phyloP scores from a whole-genome alignment of 2,113 vertebrate species.

The Ptilorrhoa leucosticta region DNA sequence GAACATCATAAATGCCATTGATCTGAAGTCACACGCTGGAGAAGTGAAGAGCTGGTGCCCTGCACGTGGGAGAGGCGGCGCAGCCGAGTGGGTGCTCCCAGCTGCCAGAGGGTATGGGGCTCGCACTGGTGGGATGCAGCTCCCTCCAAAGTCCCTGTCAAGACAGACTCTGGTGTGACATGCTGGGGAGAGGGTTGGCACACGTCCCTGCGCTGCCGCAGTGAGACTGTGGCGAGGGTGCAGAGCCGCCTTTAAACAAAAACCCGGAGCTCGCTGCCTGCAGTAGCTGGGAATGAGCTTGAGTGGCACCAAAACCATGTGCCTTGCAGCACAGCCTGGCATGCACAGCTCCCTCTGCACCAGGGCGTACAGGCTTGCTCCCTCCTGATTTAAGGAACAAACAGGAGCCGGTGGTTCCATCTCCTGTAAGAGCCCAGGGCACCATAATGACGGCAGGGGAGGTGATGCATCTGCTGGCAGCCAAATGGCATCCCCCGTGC shows the following conservation, averaged over 20 bases:
- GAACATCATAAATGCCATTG: slow-evolving; percentile 23
- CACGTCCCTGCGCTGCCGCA: accelerated
- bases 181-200: not conserved
- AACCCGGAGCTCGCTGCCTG: accelerated
- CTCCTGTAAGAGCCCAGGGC: not conserved
- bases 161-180: not conserved
- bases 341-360: not conserved
- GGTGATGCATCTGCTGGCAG: not conserved
- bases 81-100: not conserved
- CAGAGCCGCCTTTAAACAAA: not conserved
- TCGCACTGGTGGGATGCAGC: accelerated
- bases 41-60: not conserved
- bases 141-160: not conserved
- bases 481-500: not conserved
- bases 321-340: not conserved
- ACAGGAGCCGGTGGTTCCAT: not conserved
- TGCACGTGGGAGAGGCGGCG: not conserved
- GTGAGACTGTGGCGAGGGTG: not conserved
- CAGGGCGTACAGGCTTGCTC: accelerated
- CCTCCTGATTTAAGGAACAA: not conserved
- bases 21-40: not conserved
- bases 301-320: not conserved
- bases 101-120: not conserved
- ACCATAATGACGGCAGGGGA: not conserved
- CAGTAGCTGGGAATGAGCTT: not conserved